Conservation (phyloP, 1,140 invertebrate species). For the Agrilus planipennis region DNA sequence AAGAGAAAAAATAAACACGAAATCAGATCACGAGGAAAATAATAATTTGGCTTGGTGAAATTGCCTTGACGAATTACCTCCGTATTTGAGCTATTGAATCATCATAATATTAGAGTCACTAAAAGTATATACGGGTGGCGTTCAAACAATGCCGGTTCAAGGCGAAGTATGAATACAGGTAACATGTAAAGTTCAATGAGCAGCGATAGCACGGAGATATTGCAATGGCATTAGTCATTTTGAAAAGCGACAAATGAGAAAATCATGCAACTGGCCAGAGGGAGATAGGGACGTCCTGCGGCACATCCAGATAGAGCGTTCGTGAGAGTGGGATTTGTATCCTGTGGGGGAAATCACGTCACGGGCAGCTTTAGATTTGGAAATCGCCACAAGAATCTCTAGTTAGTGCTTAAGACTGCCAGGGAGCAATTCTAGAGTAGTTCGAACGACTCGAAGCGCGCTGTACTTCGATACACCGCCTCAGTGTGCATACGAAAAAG, state of each 20-base stretch:
- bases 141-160: not conserved
- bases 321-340: slow-evolving; percentile 13
- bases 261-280: slow-evolving; percentile 2
- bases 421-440: slow-evolving; percentile 31
- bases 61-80: not conserved
- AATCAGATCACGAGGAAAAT: not conserved
- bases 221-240: slow-evolving; percentile 17
- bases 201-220: slow-evolving; percentile 6
- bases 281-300: no score
- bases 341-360: slow-evolving; percentile 10
- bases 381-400: slow-evolving; percentile 25
- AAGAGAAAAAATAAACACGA: not conserved
- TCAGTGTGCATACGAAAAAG: slow-evolving; percentile 21
- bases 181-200: no score
- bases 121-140: not conserved
- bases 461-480: slow-evolving; percentile 27
- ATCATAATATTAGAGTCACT: slow-evolving; percentile 2
- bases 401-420: slow-evolving; percentile 34
- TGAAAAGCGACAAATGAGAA: slow-evolving; percentile 16
- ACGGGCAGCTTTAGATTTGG: slow-evolving; percentile 29
- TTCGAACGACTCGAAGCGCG: slow-evolving; percentile 34
- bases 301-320: slow-evolving; percentile 7
- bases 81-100: not conserved
- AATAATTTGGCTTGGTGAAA: not conserved
- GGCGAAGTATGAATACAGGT: no score